These are phyloP conservation scores for Perccottus glenii DNA, from an alignment of 2,113 vertebrate genomes.

Conservation along the genomic window DNA sequence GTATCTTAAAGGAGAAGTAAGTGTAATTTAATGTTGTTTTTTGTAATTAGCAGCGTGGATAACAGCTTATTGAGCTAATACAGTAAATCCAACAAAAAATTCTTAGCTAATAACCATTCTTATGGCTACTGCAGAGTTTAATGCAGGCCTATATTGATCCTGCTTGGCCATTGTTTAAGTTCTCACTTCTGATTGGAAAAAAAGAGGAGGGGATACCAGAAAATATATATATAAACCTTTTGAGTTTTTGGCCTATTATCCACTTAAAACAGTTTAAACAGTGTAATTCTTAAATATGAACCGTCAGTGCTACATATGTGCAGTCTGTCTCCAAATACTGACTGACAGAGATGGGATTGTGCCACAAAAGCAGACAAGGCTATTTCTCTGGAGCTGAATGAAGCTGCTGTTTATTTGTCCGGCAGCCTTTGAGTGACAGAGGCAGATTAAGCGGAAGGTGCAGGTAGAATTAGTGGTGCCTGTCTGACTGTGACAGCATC, in stretches of 20 bases:
- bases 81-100: no score
- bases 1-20: conserved; percentile 2
- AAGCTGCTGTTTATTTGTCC: conserved; percentile 41
- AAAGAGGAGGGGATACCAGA: not conserved
- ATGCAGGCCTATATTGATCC: not conserved
- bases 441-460: conserved; percentile 29
- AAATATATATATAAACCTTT: not conserved
- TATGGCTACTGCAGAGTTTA: not conserved
- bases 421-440: conserved; percentile 36
- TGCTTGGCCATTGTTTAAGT: not conserved
- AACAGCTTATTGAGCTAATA: no score
- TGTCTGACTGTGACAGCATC: conserved; percentile 35
- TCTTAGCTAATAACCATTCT: no score
- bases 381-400: conserved; percentile 33
- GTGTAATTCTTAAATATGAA: not conserved
- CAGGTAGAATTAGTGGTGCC: conserved; percentile 27
- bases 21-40: not conserved
- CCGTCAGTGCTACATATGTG: conserved; percentile 32
- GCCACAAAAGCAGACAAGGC: conserved; percentile 36
- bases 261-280: no score
- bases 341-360: conserved; percentile 42
- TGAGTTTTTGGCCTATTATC: no score
- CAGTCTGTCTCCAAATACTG: conserved; percentile 35
- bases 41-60: no score
- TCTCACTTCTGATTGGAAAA: not conserved